A percentile compares a stretch with the other conserved stretches of the same genome.
Conservation (phyloP, 1,140 invertebrate genomes). For the Drosophila santomea region DNA sequence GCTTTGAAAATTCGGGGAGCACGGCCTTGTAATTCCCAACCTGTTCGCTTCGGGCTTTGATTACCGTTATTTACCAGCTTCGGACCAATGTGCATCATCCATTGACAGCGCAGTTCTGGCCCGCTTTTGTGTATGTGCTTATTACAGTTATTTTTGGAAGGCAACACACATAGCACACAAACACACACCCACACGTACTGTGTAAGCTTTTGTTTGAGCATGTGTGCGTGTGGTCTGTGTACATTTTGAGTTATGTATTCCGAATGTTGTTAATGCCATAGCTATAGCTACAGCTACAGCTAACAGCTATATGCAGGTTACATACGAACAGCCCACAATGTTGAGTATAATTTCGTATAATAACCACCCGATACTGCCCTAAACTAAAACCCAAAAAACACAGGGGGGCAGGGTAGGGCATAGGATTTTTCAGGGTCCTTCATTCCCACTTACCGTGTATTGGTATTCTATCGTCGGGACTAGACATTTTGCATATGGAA, state of each 20-base stretch:
- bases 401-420: not conserved
- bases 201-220: conserved; percentile 59
- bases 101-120: conserved; percentile 44
- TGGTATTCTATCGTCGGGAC: conserved; percentile 83
- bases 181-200: conserved; percentile 14
- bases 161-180: conserved; percentile 32
- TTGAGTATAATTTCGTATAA: conserved; percentile 14
- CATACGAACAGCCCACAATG: conserved; percentile 10
- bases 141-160: conserved; percentile 77
- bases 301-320: conserved; percentile 27
- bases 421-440: conserved; percentile 33
- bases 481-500: conserved; percentile 82
- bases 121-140: conserved; percentile 54
- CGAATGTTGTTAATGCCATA: conserved; percentile 38
- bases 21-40: conserved; percentile 13
- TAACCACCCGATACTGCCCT: conserved; percentile 17
- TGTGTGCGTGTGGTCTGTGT: conserved; percentile 35
- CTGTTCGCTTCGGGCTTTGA: not conserved
- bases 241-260: conserved; percentile 44
- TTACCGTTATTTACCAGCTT: not conserved
- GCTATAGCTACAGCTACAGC: conserved; percentile 13
- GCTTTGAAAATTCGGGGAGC: too few species aligned
- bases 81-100: conserved; percentile 37
- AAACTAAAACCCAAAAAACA: conserved; percentile 23
- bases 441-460: conserved; percentile 78